These are phyloP conservation scores for Eupithecia subfuscata DNA, from an alignment of 2,888 invertebrate species.

Conservation along the genomic window DNA sequence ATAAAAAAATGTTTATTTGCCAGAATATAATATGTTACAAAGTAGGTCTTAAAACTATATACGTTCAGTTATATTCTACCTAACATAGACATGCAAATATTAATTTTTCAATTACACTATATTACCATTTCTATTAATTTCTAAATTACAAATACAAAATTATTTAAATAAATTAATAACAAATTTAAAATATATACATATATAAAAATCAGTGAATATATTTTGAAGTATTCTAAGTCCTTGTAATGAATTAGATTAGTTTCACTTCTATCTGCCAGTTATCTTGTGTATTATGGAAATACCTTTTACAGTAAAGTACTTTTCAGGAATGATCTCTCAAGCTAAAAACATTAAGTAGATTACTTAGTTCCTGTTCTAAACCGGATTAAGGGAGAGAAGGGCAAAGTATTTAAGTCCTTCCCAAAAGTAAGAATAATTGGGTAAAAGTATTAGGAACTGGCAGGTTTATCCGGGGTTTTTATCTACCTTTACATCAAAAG, in stretches of 20 bases:
- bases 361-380: slow-evolving; percentile 31
- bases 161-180: too few relatives aligned
- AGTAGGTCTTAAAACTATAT: too few relatives aligned
- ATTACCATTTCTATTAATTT: too few relatives aligned
- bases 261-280: neutral
- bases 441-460: neutral
- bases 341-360: slow-evolving; percentile 34
- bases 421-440: slow-evolving; percentile 2
- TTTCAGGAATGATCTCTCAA: slow-evolving; percentile 25
- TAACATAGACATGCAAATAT: too few relatives aligned
- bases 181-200: too few relatives aligned
- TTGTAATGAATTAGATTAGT: neutral
- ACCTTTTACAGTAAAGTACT: slow-evolving; percentile 23
- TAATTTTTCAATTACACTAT: too few relatives aligned
- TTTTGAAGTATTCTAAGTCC: too few relatives aligned
- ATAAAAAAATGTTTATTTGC: too few relatives aligned
- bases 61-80: too few relatives aligned
- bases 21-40: too few relatives aligned
- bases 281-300: neutral
- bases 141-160: too few relatives aligned
- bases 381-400: slow-evolving; percentile 25
- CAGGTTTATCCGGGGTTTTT: neutral
- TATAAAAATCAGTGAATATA: too few relatives aligned
- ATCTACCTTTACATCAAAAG: neutral
- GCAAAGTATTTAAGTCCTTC: neutral